Percentiles rank a stretch among this genome's conserved stretches.
phyloP scores from a whole-genome alignment of 2,797 vertebrate species.

The Rhinichthys osculus region DNA sequence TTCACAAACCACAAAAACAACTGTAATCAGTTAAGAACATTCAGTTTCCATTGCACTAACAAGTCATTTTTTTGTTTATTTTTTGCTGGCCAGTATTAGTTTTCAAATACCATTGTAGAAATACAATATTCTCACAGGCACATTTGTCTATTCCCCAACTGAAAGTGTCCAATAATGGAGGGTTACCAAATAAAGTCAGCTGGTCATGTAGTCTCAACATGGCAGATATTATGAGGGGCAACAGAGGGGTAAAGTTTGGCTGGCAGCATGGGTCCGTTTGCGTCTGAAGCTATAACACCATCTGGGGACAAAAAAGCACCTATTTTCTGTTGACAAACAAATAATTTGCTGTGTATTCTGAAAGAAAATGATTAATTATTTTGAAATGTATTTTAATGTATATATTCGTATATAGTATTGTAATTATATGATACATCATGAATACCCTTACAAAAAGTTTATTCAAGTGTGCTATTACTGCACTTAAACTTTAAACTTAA shows the following conservation, averaged over 20 bases:
- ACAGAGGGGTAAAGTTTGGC: neutral
- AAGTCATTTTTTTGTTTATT: conserved; percentile 8
- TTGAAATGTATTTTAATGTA: neutral
- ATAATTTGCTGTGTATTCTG: neutral
- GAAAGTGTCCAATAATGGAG: neutral
- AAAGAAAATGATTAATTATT: neutral
- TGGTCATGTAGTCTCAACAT: neutral
- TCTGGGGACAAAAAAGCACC: neutral
- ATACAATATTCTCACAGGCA: neutral
- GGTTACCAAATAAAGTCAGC: neutral
- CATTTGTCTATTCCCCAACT: neutral
- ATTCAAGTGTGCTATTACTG: neutral
- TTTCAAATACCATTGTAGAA: conserved; percentile 1
- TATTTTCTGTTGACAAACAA: neutral
- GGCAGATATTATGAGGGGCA: neutral
- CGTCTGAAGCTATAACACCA: neutral
- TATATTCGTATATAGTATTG: neutral
- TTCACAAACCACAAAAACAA: conserved; percentile 41
- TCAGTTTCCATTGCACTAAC: conserved; percentile 13
- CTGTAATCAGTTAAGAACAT: conserved; percentile 33
- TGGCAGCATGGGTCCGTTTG: neutral
- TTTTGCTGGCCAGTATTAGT: conserved; percentile 13
- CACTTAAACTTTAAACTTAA: neutral
- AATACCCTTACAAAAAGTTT: neutral
- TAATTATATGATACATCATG: neutral